Evolutionary conservation across 2,888 invertebrate species (phyloP).

Genomic region (Agapetus fuscipes): DNA sequence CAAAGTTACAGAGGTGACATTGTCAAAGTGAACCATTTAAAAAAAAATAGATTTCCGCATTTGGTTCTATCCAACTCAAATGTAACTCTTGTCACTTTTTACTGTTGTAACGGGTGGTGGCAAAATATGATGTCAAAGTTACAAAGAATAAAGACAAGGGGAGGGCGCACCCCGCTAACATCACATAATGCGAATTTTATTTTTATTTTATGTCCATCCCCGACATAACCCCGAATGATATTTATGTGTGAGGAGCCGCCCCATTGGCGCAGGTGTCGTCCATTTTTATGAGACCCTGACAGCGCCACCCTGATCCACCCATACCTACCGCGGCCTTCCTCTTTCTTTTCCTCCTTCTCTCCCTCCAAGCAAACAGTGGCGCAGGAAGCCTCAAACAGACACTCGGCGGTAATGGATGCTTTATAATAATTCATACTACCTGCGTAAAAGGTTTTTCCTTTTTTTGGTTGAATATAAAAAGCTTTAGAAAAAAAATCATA

Average conservation of each 20-base stretch:
- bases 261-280: conserved; percentile 22
- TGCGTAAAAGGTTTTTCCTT: too few species aligned
- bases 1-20: too few species aligned
- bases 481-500: too few species aligned
- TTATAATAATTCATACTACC: background rate
- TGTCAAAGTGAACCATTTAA: too few species aligned
- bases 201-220: conserved; percentile 22
- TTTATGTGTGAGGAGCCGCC: conserved; percentile 21
- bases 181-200: conserved; percentile 21
- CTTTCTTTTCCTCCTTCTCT: background rate
- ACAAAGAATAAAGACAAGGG: too few species aligned
- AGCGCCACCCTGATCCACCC: conserved; percentile 5
- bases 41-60: too few species aligned
- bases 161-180: conserved; percentile 16
- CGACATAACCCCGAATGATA: conserved; percentile 23
- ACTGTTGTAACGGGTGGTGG: too few species aligned
- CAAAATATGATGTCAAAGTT: too few species aligned
- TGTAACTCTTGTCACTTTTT: too few species aligned
- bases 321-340: conserved; percentile 4
- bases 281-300: conserved; percentile 20
- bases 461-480: too few species aligned
- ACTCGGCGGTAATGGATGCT: background rate
- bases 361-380: background rate
- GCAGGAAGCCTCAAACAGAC: too few species aligned
- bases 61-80: too few species aligned